Percentiles rank a stretch among this genome's conserved stretches.
Conservation (phyloP, 2,888 invertebrate genomes). For the Colletes collaris region DNA sequence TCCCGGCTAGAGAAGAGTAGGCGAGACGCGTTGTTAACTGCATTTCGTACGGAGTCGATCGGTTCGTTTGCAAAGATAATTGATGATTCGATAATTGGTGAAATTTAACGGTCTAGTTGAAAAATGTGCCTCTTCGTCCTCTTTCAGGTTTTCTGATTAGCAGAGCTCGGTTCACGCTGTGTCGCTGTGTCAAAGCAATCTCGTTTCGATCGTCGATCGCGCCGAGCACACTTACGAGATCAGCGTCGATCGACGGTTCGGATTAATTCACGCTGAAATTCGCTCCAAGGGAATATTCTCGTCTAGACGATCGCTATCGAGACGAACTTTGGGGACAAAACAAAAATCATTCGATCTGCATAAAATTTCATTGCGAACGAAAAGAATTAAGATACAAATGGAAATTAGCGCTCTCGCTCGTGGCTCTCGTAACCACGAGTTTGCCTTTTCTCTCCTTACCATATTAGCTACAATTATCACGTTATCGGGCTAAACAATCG, state of each 20-base stretch:
- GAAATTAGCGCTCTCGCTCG: no score
- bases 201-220: not conserved
- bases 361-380: no score
- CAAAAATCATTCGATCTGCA: no score
- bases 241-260: not conserved
- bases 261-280: no score
- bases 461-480: no score
- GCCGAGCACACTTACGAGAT: not conserved
- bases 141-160: not conserved
- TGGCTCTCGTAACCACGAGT: no score
- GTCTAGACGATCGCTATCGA: no score
- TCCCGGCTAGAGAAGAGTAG: not conserved
- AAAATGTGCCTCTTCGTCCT: not conserved
- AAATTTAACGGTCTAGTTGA: slow-evolving; percentile 7
- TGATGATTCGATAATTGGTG: not conserved
- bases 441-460: no score
- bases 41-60: not conserved
- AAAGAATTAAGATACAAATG: no score
- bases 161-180: not conserved
- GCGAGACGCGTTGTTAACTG: not conserved
- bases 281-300: no score
- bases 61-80: slow-evolving; percentile 5
- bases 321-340: no score
- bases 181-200: not conserved
- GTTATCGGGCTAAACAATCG: no score